Evolutionary conservation across 2,888 invertebrate genomes (phyloP), one percentile per base, ranked within the genome.

Genomic region (Diarsia dahlii): DNA sequence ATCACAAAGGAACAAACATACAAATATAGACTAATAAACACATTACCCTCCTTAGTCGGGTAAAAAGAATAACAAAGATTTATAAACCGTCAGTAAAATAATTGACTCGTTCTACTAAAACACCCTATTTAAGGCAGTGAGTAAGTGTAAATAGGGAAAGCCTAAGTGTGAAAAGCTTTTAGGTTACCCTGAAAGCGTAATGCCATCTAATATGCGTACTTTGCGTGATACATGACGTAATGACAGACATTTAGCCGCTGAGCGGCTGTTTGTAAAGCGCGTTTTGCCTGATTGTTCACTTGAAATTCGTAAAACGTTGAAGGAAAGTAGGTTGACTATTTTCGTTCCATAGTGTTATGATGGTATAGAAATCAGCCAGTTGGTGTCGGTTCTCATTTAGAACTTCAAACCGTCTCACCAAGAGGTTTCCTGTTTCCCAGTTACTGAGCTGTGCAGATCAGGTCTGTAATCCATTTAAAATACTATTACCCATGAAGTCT

Each of bases 121-220:
- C 34, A 28, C 50, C 18, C 15, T 65, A 69, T 76, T 69, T 65
- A 65, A 54, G 10, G n/a, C 58, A 77, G 13, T 46, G 58, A 71
- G 52, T 18, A 78, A 48, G 60, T 65, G n/a, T 46, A 64, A 74
- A 80, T 68, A 80, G 50, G 18, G 39, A 64, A 64, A 68, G 34
- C 48, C 39, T 69, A 67, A 74, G 80, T 74, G 60, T 56, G 60
- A 46, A 80, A 84, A 70, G 67, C 74, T 84, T 84, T 84, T 56
- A 84, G 76, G 56, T 48, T 66, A 13, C 56, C 56, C 56, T 62
- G 48, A 84, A 56, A 72, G 45, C 54, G 65, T 77, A 48, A 56
- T 54, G n/a, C 64, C 71, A 46, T 71, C 70, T 71, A 65, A 80
- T 83, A 84, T 58, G 71, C 62, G 58, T 80, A 75, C 63, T 84